Conservation (phyloP, 1,140 invertebrate genomes). For the Drosophila oshimai region DNA sequence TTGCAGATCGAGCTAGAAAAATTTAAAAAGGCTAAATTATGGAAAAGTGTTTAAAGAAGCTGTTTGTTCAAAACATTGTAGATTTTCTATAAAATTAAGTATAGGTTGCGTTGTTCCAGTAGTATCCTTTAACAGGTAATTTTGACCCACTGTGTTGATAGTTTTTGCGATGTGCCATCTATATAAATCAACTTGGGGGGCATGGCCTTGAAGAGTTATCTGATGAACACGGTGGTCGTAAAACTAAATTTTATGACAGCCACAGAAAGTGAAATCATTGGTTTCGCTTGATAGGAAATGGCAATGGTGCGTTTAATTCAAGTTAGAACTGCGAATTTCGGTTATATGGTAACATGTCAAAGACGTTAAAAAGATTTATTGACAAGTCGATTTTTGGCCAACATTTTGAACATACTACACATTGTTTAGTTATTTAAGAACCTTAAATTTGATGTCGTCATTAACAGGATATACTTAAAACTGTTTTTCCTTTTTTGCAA, state of each 20-base stretch:
- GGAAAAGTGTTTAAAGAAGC: no score
- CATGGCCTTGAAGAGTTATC: conserved; percentile 22
- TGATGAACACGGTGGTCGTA: conserved; percentile 26
- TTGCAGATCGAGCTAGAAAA: no score
- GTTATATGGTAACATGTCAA: conserved; percentile 13
- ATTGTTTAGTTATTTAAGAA: conserved; percentile 10
- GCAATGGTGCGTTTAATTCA: conserved; percentile 1
- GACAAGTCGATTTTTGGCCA: not conserved
- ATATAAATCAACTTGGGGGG: conserved; percentile 24
- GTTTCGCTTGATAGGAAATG: not conserved
- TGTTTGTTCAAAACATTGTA: no score
- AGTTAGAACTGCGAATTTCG: not conserved
- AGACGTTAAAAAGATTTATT: conserved; percentile 23
- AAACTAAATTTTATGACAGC: conserved; percentile 31
- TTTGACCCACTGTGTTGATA: conserved; percentile 28
- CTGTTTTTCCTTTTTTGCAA: no score
- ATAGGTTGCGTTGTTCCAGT: no score
- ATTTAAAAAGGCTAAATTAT: no score
- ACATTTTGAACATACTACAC: not conserved
- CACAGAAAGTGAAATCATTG: conserved; percentile 34
- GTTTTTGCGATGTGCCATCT: conserved; percentile 16
- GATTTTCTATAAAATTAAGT: no score
- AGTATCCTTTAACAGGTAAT: not conserved
- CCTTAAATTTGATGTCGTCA: conserved; percentile 22
- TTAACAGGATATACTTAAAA: conserved; percentile 9